A percentile compares a stretch with the other conserved stretches of the same genome.
Conservation (phyloP, 2,113 vertebrate genomes). For the Dermatemys mawii region DNA sequence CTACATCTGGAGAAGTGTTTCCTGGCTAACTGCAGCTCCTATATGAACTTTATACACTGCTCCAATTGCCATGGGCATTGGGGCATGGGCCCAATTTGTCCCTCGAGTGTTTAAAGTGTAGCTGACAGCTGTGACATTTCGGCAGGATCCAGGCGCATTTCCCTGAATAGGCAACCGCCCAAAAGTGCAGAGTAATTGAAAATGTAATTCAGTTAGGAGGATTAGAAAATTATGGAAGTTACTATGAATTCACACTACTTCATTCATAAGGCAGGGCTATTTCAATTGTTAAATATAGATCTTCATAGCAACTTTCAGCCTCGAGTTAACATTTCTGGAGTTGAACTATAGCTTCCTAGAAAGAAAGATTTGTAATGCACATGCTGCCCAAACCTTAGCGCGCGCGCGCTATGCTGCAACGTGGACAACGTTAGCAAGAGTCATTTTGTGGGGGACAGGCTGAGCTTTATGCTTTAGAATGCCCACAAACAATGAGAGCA, state of each 20-base stretch:
- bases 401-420: background rate
- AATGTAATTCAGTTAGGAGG: background rate
- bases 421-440: background rate
- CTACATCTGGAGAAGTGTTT: background rate
- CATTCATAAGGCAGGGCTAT: background rate
- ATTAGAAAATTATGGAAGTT: background rate
- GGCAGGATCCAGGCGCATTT: background rate
- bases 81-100: background rate
- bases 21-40: background rate
- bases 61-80: background rate
- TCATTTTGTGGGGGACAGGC: background rate
- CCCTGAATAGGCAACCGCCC: background rate
- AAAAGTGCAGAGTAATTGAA: background rate
- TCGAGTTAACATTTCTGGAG: background rate
- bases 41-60: background rate
- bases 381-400: background rate
- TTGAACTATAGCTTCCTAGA: background rate
- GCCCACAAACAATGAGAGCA: conserved; percentile 18
- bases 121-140: background rate
- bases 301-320: background rate
- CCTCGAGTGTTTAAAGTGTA: background rate
- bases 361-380: background rate
- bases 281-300: background rate
- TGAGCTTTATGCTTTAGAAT: background rate
- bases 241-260: background rate